A percentile compares a stretch with the other conserved stretches of the same genome.
Conservation (phyloP, 2,797 vertebrate genomes). For the Pipistrellus nathusii region DNA sequence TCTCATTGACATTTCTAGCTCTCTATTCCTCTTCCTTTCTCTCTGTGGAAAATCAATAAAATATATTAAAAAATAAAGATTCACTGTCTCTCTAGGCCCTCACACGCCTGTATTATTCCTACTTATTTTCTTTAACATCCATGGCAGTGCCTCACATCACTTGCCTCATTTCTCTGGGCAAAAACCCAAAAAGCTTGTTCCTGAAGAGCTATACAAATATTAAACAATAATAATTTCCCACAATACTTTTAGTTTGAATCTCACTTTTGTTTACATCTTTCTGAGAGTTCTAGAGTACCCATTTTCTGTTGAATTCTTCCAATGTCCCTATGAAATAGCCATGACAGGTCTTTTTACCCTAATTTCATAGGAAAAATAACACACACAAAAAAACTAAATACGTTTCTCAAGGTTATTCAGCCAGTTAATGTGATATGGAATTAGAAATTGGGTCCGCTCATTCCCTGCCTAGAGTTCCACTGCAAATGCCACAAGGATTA, state of each 20-base stretch:
- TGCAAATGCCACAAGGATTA: background rate
- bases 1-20: too few species aligned
- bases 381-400: background rate
- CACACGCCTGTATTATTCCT: background rate
- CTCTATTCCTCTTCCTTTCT: too few species aligned
- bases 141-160: background rate
- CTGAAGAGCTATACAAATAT: background rate
- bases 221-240: background rate
- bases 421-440: background rate
- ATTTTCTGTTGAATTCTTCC: background rate
- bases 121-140: background rate
- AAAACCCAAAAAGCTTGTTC: background rate
- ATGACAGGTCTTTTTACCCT: background rate
- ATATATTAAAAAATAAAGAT: too few species aligned
- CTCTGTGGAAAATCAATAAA: too few species aligned
- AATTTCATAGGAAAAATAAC: background rate
- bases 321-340: background rate
- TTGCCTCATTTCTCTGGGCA: background rate
- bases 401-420: background rate
- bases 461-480: background rate
- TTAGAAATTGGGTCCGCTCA: background rate
- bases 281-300: background rate
- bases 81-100: background rate
- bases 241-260: background rate
- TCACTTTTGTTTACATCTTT: conserved; percentile 19